phyloP scores from a whole-genome alignment of 2,797 vertebrate species.

The Tragelaphus eurycerus region DNA sequence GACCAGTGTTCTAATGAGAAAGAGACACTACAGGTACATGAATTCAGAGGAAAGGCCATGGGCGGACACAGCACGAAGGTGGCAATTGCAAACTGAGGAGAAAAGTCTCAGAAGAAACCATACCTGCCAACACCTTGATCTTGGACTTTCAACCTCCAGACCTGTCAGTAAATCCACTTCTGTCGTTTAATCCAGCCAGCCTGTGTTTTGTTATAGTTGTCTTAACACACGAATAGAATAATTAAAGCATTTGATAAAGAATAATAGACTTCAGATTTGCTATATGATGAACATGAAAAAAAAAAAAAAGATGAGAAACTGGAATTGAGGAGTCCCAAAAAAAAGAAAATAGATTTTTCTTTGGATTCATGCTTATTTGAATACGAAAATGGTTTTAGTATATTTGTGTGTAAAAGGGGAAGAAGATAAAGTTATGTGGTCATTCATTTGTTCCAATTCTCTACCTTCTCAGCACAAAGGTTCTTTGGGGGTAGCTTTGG shows the following conservation, averaged over 20 bases:
- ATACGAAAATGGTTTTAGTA: neutral
- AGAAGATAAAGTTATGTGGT: neutral
- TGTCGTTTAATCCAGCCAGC: neutral
- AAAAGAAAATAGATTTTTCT: neutral
- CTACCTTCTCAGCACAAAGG: too few relatives aligned
- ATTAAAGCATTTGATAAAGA: neutral
- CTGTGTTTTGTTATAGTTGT: neutral
- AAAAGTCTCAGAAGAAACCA: neutral
- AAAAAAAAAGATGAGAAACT: neutral
- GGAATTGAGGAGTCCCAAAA: neutral
- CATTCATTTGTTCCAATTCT: neutral
- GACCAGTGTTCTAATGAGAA: neutral
- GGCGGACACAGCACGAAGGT: neutral
- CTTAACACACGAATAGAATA: neutral
- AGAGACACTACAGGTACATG: too few relatives aligned
- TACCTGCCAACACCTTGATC: neutral
- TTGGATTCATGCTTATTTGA: neutral
- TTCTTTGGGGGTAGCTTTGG: neutral
- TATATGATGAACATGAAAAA: neutral
- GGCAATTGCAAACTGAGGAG: neutral
- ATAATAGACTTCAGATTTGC: neutral
- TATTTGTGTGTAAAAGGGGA: neutral
- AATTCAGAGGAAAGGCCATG: neutral
- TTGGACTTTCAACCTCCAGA: neutral
- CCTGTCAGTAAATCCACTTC: neutral